phyloP scores from a whole-genome alignment of 1,140 invertebrate species.

The Samia ricini region DNA sequence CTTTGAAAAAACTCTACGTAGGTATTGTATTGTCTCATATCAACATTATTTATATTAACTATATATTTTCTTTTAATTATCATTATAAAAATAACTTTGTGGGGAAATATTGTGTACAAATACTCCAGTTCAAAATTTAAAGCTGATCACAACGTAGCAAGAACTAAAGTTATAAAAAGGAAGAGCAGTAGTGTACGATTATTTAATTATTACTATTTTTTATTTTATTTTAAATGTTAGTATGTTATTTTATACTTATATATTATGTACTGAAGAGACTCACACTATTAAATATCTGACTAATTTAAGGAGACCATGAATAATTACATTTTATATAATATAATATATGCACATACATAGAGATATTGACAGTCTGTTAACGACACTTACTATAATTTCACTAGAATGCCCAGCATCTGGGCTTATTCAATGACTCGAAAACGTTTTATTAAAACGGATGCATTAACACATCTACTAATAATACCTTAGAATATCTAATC shows the following conservation, averaged over 20 bases:
- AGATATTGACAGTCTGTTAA: slow-evolving; percentile 76
- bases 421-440: slow-evolving; percentile 70
- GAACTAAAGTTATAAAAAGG: slow-evolving; percentile 73
- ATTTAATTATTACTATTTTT: slow-evolving; percentile 51
- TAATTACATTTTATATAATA: slow-evolving; percentile 59
- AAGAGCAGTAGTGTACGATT: slow-evolving; percentile 49
- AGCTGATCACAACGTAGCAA: slow-evolving; percentile 75
- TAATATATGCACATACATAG: slow-evolving; percentile 68
- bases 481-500: slow-evolving; percentile 76
- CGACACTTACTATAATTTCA: slow-evolving; percentile 75
- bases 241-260: slow-evolving; percentile 69
- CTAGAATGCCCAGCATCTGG: slow-evolving; percentile 72
- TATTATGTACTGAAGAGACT: slow-evolving; percentile 66
- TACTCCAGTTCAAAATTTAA: slow-evolving; percentile 72
- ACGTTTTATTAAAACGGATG: slow-evolving; percentile 71
- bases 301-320: slow-evolving; percentile 74
- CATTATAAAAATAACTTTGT: slow-evolving; percentile 74
- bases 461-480: slow-evolving; percentile 77
- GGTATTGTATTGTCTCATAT: slow-evolving; percentile 75
- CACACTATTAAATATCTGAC: slow-evolving; percentile 76
- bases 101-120: slow-evolving; percentile 66
- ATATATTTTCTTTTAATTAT: no score
- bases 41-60: slow-evolving; percentile 68
- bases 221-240: slow-evolving; percentile 58
- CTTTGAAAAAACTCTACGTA: slow-evolving; percentile 67